Evolutionary conservation across 2,888 invertebrate genomes (phyloP).

Genomic region (Buathra laborator): DNA sequence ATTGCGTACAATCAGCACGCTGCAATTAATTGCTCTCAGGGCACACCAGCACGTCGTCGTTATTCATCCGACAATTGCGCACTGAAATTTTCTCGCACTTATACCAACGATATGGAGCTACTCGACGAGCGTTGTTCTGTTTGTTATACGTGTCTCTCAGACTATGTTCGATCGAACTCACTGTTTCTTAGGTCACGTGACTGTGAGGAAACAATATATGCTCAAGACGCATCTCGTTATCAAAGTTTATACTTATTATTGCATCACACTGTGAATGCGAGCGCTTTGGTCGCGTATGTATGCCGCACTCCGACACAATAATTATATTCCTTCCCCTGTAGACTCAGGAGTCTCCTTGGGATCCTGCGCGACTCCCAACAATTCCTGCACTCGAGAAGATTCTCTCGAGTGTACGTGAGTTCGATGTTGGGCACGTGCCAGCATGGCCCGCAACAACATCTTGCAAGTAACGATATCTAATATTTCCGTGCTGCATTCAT

Average conservation of each 20-base stretch:
- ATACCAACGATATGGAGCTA: not conserved
- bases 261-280: constrained; percentile 22
- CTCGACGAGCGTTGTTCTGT: not conserved
- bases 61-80: constrained; percentile 67
- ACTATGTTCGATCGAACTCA: not conserved
- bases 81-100: constrained; percentile 61
- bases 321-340: constrained; percentile 19
- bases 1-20: constrained; percentile 70
- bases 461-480: constrained; percentile 65
- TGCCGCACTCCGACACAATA: constrained; percentile 14
- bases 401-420: constrained; percentile 46
- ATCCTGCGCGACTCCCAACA: constrained; percentile 13
- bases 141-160: not conserved
- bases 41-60: constrained; percentile 62
- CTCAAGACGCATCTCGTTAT: constrained; percentile 10
- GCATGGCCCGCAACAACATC: constrained; percentile 58
- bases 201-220: not conserved
- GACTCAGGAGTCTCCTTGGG: not conserved
- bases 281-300: constrained; percentile 17
- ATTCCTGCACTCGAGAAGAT: constrained; percentile 39
- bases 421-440: constrained; percentile 63
- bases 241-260: constrained; percentile 20
- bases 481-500: constrained; percentile 55
- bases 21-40: constrained; percentile 68
- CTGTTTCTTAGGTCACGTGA: not conserved